Evolutionary conservation across 2,888 invertebrate genomes (phyloP), one percentile per base, ranked within the genome.

Genomic region (Microctonus hyperodae): DNA sequence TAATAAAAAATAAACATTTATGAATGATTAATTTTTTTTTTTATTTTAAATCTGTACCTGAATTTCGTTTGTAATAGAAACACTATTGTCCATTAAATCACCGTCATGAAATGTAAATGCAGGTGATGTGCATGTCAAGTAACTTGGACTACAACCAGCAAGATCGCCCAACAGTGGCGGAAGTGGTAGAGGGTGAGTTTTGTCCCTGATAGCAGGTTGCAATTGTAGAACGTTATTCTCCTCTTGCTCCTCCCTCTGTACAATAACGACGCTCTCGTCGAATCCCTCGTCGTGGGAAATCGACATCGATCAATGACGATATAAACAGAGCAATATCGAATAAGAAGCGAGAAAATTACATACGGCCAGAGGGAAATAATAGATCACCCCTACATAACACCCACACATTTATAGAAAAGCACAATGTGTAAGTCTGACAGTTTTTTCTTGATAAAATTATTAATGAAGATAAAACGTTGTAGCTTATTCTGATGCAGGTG

Each of bases 41-140:
- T n/a, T n/a, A n/a, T n/a, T n/a, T n/a, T n/a, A n/a, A n/a, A n/a
- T n/a, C n/a, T n/a, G n/a, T 65, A 75, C 76, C 76, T 74, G 67
- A 44, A 66, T 72, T 63, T 76, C 74, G 70, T 72, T 68, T 60
- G 74, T 74, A 31, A 72, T 56, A 13, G 70, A 64, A 53, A 75
- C 64, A 31, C 53, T 70, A 55, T 73, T 72, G 64, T 71, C 73
- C 71, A 74, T 72, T 31, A 55, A 62, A 64, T 65, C 31, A 61
- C 3, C 25, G 37, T 71, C 69, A 59, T 61, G 67, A 25, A 66
- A 69, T 64, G 68, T 61, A 65, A 37, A 62, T 16, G 65, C 59
- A 9, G 70, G 66, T 23, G 71, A 50, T 22, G 67, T 64, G 58
- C 63, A 62, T 62, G 68, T 68, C 50, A 70, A 70, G 51, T 65